Conservation (phyloP, 2,797 vertebrate species). For the Leptodactylus fallax region DNA sequence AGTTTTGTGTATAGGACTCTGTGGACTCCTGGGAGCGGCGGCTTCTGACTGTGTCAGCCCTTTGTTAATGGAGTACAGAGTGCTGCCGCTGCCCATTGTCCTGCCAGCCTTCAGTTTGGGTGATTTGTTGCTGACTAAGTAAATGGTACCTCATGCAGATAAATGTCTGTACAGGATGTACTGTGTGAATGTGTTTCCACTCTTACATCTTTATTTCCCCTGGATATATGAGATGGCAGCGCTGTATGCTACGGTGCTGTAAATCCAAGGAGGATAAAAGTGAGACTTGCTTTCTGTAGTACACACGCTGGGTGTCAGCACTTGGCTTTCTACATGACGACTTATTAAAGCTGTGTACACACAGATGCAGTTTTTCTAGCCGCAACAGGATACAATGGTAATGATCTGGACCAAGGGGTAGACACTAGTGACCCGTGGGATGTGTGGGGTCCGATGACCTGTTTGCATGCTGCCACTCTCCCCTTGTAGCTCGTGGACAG, state of each 20-base stretch:
- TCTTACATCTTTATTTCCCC: neutral
- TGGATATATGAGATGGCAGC: neutral
- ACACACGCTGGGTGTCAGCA: neutral
- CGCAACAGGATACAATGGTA: too few relatives aligned
- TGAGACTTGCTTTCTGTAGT: neutral
- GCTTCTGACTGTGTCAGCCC: neutral
- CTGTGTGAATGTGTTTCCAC: neutral
- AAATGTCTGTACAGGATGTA: neutral
- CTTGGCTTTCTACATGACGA: neutral
- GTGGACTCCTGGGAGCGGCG: constrained; percentile 47
- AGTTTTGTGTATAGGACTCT: neutral
- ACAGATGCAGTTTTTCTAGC: too few relatives aligned
- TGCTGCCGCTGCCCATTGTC: neutral
- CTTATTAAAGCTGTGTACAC: neutral
- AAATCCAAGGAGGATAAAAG: neutral
- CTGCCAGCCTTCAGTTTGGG: neutral
- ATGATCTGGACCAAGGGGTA: too few relatives aligned
- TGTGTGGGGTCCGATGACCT: too few relatives aligned
- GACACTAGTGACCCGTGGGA: too few relatives aligned
- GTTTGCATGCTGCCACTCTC: too few relatives aligned
- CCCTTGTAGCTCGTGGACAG: too few relatives aligned
- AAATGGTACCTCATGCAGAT: neutral
- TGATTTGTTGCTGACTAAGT: neutral
- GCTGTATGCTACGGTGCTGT: neutral
- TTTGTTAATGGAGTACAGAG: neutral